Base-by-base conservation (phyloP, 2,113 vertebrate genomes). In the Phocoena sinus region DNA sequence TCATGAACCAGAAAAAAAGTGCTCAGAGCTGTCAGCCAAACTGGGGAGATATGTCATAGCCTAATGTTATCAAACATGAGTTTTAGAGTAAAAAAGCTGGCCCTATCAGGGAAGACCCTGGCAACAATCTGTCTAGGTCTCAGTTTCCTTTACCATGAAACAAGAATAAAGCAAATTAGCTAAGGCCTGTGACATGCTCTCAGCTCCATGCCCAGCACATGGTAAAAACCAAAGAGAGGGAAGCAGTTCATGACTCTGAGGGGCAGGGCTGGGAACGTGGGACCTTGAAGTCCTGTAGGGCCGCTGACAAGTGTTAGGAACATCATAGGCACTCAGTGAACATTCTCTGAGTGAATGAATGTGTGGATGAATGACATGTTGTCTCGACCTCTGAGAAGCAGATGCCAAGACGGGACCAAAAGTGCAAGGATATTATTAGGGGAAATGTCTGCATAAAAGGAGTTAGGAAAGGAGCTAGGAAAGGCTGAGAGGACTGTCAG, bases 261-360 rank as follows among this genome's bases (percentile, higher is more conserved):
- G 12, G 11, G 18, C 33, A 62, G 13, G 12, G 10, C 25, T 60
- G 3, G 5, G 26, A 41, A 26, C 1, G 2, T 5, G 10, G 21
- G 9, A 4, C 7, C 31, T 50, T 6, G 5, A 58, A 71, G 18
- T 79, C 85, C 81, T 68, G 4, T 70, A 74, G 33, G 23, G 18
- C 36, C 60, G 28, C 38, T 26, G 56, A 38, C 28, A 76, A 81
- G 41, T 62, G 26, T 44, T 31, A 68, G 73, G 21, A 9, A 36
- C 12, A 18, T 33, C 36, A 1, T 17, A 65, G 38, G 15, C 17
- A 36, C 5, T 85, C 31, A 12, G 0, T 18, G 65, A 88, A 12
- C 58, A 63, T 63, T 92, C 85, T 23, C 77, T 95, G 23, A 83
- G 70, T 86, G 53, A n/a, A 60, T 82, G 56, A 87, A 92, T 38